Base-by-base conservation (phyloP, 1,140 invertebrate species). In the Drosophila kepulauana region DNA sequence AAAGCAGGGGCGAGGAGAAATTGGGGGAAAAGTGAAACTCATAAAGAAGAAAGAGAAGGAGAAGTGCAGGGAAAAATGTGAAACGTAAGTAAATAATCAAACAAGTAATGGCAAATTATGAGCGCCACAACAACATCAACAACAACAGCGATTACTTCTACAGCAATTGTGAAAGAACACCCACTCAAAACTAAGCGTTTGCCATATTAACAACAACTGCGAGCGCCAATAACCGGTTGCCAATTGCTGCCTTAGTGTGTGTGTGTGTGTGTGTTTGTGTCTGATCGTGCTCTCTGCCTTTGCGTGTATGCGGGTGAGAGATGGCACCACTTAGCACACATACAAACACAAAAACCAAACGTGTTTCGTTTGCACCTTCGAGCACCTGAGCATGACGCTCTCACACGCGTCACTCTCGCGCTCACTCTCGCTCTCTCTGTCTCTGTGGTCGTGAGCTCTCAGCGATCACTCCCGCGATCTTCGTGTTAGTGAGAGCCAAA, bases 221-320 rank as follows among this genome's bases (percentile, higher is more conserved):
- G 73, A 76, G 75, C 73, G 77, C 77, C 78, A 84, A 66, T 67
- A 88, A 86, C 84, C 85, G 85, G 84, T 90, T 88, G 66, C 59
- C 74, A 72, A 69, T 70, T 64, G 41, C 30, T 65, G 58, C 45
- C 16, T 56, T 41, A 11, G 11, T 62, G 30, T 20, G 16, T 20
- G 1, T 16, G 16, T 16, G 16, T 20, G 16, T 48, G 33, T 56
- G 38, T 56, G 63, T 48, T 1, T 16, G 35, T 65, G 11, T 33
- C 16, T 1, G 58, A 69, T 41, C 67, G 35, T 10, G 46, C 48
- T 61, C 56, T 61, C 48, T 54, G 20, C 48, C 13, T 43, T 43
- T 58, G 52, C 65, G 46, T 41, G 43, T 65, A 52, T 35, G 46
- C 15, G 35, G 28, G 35, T 58, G 51, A 15, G 54, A 46, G 52